Base-by-base conservation (phyloP, 1,140 invertebrate genomes). In the Matsumurasca onukii region DNA sequence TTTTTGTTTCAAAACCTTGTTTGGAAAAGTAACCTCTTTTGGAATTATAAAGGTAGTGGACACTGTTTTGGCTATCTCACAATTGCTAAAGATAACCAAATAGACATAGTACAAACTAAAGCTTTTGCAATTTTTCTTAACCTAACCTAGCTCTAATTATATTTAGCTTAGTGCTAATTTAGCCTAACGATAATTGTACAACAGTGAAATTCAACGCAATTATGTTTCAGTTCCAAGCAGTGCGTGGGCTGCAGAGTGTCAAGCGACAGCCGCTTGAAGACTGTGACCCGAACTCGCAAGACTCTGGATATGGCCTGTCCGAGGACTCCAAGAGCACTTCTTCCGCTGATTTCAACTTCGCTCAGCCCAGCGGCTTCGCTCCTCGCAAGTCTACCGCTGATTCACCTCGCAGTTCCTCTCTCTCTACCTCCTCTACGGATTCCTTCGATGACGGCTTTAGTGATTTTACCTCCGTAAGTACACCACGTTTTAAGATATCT, bases 371-470 rank as follows among this genome's bases (percentile, higher is more conserved):
- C 34, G 81, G 80, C 1, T 76, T 84, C 2, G 82, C 83, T 0
- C 83, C 83, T 1, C 74, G 75, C 72, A 73, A 78, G 71, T 75
- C 82, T 80, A 69, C 82, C 78, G 69, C 77, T 27, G 74, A 80
- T 70, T 77, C 76, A 72, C 77, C 77, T 59, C 77, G 76, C 31
- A 27, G 75, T 3, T n/a, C n/a, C n/a, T n/a, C n/a, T n/a, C n/a
- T n/a, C n/a, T n/a, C n/a, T n/a, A 15, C 55, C n/a, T 15, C 52
- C 62, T 57, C 76, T 0, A 80, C 79, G 70, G 85, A 86, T 52
- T 86, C 85, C 0, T 83, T 84, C 74, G 86, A 88, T 63, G 88
- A 91, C 73, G 88, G 88, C 12, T 89, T 89, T 71, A 82, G 86
- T 71, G 89, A 91, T 20, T 79, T 90, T 39, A 83, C 87, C 51